Evolutionary conservation across 2,113 vertebrate species (phyloP).

Genomic region (Etheostoma cragini): DNA sequence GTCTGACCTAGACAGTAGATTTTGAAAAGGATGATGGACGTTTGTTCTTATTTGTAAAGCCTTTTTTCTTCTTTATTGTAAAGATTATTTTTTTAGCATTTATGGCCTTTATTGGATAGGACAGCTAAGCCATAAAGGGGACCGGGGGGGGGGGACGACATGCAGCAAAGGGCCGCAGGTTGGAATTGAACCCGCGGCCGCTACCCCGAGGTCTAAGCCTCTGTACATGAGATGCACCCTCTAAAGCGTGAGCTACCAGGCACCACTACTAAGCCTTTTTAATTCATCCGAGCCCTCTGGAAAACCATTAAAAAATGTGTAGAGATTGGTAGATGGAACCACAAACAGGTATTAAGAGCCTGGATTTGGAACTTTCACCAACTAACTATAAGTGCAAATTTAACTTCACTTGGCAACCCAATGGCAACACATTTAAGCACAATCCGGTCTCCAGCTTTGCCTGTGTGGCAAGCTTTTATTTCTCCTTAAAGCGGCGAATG

Average conservation of each 20-base stretch:
- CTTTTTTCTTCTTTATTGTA: background rate
- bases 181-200: too few species aligned
- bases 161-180: too few species aligned
- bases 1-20: conserved; percentile 5
- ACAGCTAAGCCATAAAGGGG: too few species aligned
- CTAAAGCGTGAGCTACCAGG: too few species aligned
- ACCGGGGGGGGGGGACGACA: too few species aligned
- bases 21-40: conserved; percentile 2
- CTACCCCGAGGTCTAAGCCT: too few species aligned
- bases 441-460: conserved; percentile 41
- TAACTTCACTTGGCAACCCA: conserved; percentile 54
- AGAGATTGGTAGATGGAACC: conserved; percentile 32
- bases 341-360: conserved; percentile 40
- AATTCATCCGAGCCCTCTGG: conserved; percentile 2
- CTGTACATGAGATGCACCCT: too few species aligned
- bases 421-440: conserved; percentile 54
- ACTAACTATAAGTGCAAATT: conserved; percentile 59
- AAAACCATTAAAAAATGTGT: conserved; percentile 21
- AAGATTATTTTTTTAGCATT: too few species aligned
- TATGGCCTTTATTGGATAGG: too few species aligned
- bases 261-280: background rate
- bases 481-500: conserved; percentile 54
- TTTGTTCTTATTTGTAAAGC: background rate
- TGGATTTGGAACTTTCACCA: conserved; percentile 52
- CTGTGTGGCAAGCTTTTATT: conserved; percentile 56